A percentile compares a stretch with the other conserved stretches of the same genome.
These are phyloP conservation scores for Coreius guichenoti DNA, from an alignment of 2,797 vertebrate genomes.

Conservation along the genomic window DNA sequence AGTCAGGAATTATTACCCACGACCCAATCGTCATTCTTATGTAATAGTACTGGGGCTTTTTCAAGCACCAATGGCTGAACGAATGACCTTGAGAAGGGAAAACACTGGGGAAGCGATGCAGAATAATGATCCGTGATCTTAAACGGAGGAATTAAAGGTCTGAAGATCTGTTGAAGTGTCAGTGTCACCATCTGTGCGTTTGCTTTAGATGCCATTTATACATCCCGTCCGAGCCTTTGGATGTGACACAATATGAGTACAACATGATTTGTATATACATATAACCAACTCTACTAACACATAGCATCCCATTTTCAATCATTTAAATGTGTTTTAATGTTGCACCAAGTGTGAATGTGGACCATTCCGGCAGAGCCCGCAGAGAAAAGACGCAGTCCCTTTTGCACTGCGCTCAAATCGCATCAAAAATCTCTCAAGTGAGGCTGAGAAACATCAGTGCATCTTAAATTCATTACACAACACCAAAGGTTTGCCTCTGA, in stretches of 20 bases:
- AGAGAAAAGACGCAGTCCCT: slow-evolving; percentile 57
- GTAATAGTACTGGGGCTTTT: slow-evolving; percentile 59
- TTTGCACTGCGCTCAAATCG: slow-evolving; percentile 48
- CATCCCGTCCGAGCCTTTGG: slow-evolving; percentile 6
- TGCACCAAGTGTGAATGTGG: not conserved
- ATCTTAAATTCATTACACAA: slow-evolving; percentile 2
- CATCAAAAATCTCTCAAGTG: slow-evolving; percentile 20
- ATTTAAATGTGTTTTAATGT: slow-evolving; percentile 1
- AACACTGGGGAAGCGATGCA: slow-evolving; percentile 53
- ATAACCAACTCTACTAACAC: not conserved
- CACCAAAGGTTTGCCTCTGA: not conserved
- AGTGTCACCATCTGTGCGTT: not conserved
- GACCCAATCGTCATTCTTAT: slow-evolving; percentile 58
- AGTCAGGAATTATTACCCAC: slow-evolving; percentile 36
- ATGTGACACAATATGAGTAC: slow-evolving; percentile 8
- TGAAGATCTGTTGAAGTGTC: slow-evolving; percentile 5
- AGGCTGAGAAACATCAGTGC: slow-evolving; percentile 17
- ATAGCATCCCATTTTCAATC: slow-evolving; percentile 1
- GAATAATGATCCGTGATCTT: not conserved
- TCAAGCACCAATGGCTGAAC: slow-evolving; percentile 55
- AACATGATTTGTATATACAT: not conserved
- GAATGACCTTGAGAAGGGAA: slow-evolving; percentile 83
- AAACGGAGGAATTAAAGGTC: not conserved
- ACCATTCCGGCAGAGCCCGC: slow-evolving; percentile 2
- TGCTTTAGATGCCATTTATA: not conserved